These are phyloP conservation scores for Macaca nemestrina DNA, from an alignment of 2,113 vertebrate genomes.

Conservation along the genomic window DNA sequence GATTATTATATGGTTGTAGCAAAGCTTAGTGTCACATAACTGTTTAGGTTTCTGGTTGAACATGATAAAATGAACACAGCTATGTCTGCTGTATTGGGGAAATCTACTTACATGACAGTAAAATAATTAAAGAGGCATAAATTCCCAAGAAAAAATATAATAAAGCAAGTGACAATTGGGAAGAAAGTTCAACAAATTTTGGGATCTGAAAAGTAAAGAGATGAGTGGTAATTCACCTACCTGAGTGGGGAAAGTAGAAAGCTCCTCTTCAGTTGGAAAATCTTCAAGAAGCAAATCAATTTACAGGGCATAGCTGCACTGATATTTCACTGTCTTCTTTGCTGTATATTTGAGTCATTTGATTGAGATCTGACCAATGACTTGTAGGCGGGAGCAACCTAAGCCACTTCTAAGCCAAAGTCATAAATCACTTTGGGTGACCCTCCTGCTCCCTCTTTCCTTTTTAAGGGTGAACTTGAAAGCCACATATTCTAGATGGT, in stretches of 20 bases:
- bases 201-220: not conserved
- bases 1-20: not conserved
- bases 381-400: not conserved
- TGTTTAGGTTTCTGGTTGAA: not conserved
- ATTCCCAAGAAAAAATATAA: not conserved
- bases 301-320: not conserved
- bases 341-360: not conserved
- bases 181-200: not conserved
- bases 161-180: not conserved
- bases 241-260: not conserved
- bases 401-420: not conserved
- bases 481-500: not conserved
- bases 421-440: not conserved
- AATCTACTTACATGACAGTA: not conserved
- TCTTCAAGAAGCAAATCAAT: not conserved
- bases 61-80: not conserved
- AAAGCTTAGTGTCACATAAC: not conserved
- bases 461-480: not conserved
- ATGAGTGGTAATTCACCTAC: not conserved
- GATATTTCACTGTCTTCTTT: not conserved
- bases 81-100: conserved; percentile 23
- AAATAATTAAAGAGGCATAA: not conserved
- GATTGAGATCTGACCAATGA: not conserved
- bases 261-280: not conserved
- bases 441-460: not conserved